phyloP scores from a whole-genome alignment of 2,888 invertebrate species.

The Spicauda simplicius region DNA sequence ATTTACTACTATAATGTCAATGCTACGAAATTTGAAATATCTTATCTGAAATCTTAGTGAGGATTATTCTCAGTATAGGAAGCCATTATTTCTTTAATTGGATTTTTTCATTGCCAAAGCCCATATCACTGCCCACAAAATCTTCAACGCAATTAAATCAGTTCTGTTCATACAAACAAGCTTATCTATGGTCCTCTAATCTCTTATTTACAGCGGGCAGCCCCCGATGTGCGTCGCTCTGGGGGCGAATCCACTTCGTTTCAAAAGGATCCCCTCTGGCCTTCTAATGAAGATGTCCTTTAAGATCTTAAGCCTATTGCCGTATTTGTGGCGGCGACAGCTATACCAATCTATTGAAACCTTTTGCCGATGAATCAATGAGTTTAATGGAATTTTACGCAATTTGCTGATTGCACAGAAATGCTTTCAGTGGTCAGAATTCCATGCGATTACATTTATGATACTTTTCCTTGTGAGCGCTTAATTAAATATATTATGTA shows the following conservation, averaged over 20 bases:
- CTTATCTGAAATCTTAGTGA: too few species aligned
- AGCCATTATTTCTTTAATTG: neutral
- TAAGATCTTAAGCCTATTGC: conserved; percentile 36
- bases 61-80: too few species aligned
- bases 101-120: neutral
- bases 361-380: conserved; percentile 21
- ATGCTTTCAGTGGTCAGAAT: neutral
- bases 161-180: conserved; percentile 28
- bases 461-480: too few species aligned
- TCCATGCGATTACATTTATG: neutral
- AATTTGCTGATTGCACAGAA: conserved; percentile 22
- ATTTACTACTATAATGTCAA: too few species aligned
- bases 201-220: conserved; percentile 32
- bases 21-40: too few species aligned
- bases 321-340: conserved; percentile 31
- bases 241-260: conserved; percentile 32
- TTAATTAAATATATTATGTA: too few species aligned
- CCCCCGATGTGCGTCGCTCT: conserved; percentile 10
- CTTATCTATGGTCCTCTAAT: conserved; percentile 32
- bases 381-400: conserved; percentile 21
- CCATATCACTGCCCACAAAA: neutral
- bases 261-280: conserved; percentile 28
- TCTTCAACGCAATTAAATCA: conserved; percentile 23
- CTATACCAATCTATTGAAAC: conserved; percentile 24
- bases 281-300: conserved; percentile 35